phyloP scores from a whole-genome alignment of 1,140 invertebrate species.

The Trigoniulus corallinus region DNA sequence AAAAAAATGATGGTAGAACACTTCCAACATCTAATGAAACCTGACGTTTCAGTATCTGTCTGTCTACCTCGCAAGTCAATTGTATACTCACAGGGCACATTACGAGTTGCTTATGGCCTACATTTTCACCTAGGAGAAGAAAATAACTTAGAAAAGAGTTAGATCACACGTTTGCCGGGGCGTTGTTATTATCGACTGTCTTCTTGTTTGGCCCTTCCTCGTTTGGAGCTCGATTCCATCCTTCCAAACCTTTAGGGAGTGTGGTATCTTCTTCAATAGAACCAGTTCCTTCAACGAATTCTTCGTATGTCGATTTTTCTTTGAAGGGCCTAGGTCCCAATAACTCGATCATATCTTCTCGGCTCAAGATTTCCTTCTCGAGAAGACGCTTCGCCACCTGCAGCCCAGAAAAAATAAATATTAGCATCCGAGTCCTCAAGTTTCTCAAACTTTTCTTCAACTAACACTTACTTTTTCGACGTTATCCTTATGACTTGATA shows the following conservation, averaged over 20 bases:
- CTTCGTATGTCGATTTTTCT: slow-evolving; percentile 98
- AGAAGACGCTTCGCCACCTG: slow-evolving; percentile 84
- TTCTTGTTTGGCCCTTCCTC: no score
- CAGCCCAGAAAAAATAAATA: slow-evolving; percentile 2
- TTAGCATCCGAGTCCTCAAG: not conserved
- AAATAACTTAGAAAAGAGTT: no score
- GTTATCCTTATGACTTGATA: slow-evolving; percentile 70
- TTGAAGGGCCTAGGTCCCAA: slow-evolving; percentile 87
- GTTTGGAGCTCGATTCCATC: slow-evolving; percentile 78
- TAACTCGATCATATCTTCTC: slow-evolving; percentile 96
- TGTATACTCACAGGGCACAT: no score
- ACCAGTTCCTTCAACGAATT: slow-evolving; percentile 97
- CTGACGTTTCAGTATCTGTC: no score
- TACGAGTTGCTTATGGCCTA: no score
- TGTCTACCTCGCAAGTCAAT: no score
- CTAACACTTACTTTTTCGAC: slow-evolving; percentile 54
- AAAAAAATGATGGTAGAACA: no score
- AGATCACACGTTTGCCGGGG: no score
- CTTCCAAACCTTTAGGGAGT: slow-evolving; percentile 85
- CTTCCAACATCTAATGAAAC: no score
- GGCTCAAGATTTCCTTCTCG: slow-evolving; percentile 85
- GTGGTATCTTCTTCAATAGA: slow-evolving; percentile 92
- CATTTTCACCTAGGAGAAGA: no score
- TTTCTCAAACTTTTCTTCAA: slow-evolving; percentile 3
- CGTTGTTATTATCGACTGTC: no score